Evolutionary conservation across 2,888 invertebrate species (phyloP), one percentile per base, ranked within the genome.

Genomic region (Philopedon plagiatum): DNA sequence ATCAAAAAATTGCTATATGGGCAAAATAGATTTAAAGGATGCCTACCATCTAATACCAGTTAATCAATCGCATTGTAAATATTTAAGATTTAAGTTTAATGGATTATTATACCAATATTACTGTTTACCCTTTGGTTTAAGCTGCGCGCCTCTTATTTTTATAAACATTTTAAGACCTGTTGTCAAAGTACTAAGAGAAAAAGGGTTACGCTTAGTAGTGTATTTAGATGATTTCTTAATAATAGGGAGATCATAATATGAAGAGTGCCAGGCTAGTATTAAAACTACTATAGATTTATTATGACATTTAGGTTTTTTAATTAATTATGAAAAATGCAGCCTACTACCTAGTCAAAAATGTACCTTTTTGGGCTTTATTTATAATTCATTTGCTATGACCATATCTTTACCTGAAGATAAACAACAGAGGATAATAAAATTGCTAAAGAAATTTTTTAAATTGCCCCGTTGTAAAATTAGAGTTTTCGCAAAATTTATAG

Each of bases 91-190:
- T 44, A 8, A 8, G 0, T 80, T 78, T 68, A 9, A 76, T 9
- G 74, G 61, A 0, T 72, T 68, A 15, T 9, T 76, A n/a, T 80
- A 74, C 13, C 41, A 58, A 21, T 58, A 18, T n/a, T 8, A n/a
- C 21, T 58, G 58, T 23, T 13, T 62, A 15, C 79, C 78, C 11
- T 69, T 70, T 29, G 79, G 79, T n/a, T 21, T 81, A 5, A 72
- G 57, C 11, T 58, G 66, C 11, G 76, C 75, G 3, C 78, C 80
- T 8, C 77, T 37, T 44, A 49, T 79, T 13, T 79, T 80, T 66
- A 80, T 80, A 5, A 80, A 80, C 61, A 19, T 79, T 15, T 39
- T 79, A 65, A 77, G 76, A 66, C 75, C 77, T 44, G 73, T 78
- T 8, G 37, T 78, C 4, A 41, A 51, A n/a, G 15, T 13, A 29